phyloP scores from a whole-genome alignment of 1,140 invertebrate species.

The Pissodes strobi region DNA sequence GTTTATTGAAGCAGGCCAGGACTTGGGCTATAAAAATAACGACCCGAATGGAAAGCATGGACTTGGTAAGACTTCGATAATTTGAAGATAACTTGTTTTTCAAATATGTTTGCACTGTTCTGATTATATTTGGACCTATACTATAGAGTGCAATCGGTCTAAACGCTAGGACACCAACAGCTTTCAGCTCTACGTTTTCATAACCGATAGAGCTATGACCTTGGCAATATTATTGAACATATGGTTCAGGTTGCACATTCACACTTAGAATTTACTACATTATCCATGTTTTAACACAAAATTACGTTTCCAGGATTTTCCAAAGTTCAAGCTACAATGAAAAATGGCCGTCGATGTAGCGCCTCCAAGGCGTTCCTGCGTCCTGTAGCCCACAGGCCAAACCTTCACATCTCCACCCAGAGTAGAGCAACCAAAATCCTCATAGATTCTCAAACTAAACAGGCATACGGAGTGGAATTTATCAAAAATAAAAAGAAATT shows the following conservation, averaged over 20 bases:
- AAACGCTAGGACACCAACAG: too few species aligned
- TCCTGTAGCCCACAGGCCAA: constrained; percentile 64
- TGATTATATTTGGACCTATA: too few species aligned
- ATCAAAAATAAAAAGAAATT: constrained; percentile 72
- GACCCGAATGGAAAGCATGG: constrained; percentile 67
- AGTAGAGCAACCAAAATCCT: constrained; percentile 70
- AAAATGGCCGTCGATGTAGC: constrained; percentile 71
- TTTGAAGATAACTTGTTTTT: too few species aligned
- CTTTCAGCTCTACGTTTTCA: too few species aligned
- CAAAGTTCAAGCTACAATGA: constrained; percentile 67
- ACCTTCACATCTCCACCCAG: constrained; percentile 71
- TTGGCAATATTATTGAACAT: too few species aligned
- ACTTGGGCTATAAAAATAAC: constrained; percentile 71
- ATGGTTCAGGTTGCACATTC: too few species aligned
- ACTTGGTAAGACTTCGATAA: constrained; percentile 57
- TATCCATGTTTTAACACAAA: too few species aligned
- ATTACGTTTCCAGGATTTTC: constrained; percentile 51
- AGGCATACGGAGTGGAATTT: constrained; percentile 70
- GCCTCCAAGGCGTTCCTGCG: constrained; percentile 71
- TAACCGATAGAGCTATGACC: too few species aligned
- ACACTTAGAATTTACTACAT: too few species aligned
- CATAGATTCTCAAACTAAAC: constrained; percentile 64
- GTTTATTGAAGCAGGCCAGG: constrained; percentile 69
- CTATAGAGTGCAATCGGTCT: too few species aligned
- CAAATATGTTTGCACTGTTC: too few species aligned